A percentile compares a stretch with the other conserved stretches of the same genome.
Evolutionary conservation across 2,113 vertebrate species (phyloP).

Genomic region (Grus americana): DNA sequence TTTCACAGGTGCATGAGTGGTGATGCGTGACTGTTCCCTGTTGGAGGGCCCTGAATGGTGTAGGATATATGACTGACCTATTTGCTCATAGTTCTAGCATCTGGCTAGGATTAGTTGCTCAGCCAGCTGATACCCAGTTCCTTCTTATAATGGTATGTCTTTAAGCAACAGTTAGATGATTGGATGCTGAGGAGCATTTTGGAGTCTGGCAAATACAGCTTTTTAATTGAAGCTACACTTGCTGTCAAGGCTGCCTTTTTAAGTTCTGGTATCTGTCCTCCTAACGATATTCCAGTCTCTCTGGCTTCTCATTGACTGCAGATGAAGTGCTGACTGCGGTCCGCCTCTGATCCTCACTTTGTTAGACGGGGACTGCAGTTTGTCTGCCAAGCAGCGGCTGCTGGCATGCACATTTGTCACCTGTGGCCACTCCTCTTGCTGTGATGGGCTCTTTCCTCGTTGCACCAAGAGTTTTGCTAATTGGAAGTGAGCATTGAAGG

Average conservation of each 20-base stretch:
- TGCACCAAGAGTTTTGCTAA: not conserved
- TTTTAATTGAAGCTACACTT: not conserved
- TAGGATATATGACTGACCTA: not conserved
- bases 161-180: not conserved
- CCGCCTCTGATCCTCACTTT: not conserved
- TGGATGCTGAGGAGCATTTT: not conserved
- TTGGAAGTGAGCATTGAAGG: not conserved
- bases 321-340: not conserved
- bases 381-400: not conserved
- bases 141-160: not conserved
- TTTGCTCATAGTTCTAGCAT: not conserved
- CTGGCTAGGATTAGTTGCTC: constrained; percentile 2
- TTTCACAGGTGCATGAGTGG: not conserved
- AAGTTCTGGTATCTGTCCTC: not conserved
- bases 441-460: not conserved
- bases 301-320: not conserved
- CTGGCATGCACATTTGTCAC: not conserved
- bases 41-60: not conserved
- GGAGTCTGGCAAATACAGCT: not conserved
- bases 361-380: not conserved
- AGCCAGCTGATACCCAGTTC: not conserved
- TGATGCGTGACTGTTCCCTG: not conserved
- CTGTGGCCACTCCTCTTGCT: constrained; percentile 21
- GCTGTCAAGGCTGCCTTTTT: not conserved
- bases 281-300: not conserved